A percentile compares a stretch with the other conserved stretches of the same genome.
These are phyloP conservation scores for Caenorhabditis tropicalis DNA, from an alignment of 1,140 invertebrate species.

Conservation along the genomic window DNA sequence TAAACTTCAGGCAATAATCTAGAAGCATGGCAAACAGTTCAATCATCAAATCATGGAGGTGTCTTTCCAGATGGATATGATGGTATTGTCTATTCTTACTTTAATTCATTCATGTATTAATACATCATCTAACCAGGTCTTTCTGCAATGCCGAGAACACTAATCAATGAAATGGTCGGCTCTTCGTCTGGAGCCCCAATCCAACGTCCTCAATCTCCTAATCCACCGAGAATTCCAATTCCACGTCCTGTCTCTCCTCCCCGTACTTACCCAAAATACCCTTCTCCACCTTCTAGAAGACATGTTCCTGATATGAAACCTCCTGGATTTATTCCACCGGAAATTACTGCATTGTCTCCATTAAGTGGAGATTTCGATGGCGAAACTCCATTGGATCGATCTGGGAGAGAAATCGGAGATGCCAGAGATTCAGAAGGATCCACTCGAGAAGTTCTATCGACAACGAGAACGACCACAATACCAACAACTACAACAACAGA, in stretches of 20 bases:
- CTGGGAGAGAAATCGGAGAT: neutral
- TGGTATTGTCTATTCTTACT: neutral
- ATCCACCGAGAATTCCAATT: neutral
- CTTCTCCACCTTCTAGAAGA: constrained; percentile 9
- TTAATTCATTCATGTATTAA: neutral
- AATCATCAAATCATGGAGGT: constrained; percentile 29
- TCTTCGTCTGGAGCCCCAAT: neutral
- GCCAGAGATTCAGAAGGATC: neutral
- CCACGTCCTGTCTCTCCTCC: neutral
- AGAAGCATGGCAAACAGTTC: constrained; percentile 32
- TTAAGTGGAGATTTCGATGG: constrained; percentile 37
- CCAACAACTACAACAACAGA: neutral
- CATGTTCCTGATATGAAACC: constrained; percentile 1
- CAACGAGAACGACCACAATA: neutral
- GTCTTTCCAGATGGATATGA: constrained; percentile 42
- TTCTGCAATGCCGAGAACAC: constrained; percentile 12
- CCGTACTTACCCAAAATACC: neutral
- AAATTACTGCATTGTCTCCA: constrained; percentile 4
- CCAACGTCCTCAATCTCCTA: constrained; percentile 12
- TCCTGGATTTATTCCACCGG: constrained; percentile 8
- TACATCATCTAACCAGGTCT: constrained; percentile 5
- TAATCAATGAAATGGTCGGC: neutral
- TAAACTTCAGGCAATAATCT: constrained; percentile 33
- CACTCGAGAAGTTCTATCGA: neutral
- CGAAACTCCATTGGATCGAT: neutral